Evolutionary conservation across 2,888 invertebrate species (phyloP).

Genomic region (Heliconius hortense): DNA sequence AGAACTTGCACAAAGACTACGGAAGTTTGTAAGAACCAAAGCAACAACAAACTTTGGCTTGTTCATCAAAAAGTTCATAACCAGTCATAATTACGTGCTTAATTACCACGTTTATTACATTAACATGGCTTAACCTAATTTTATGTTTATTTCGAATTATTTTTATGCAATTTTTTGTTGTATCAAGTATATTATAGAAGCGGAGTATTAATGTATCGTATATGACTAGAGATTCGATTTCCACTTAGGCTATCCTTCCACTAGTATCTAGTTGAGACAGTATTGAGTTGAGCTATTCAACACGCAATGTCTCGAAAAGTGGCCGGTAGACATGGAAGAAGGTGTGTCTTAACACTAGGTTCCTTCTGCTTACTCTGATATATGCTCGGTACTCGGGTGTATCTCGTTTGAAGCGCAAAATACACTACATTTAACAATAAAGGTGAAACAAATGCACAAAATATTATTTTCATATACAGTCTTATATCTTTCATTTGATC

Average conservation of each 20-base stretch:
- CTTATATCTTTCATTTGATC: neutral
- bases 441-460: neutral
- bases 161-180: neutral
- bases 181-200: neutral
- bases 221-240: too few species aligned
- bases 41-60: conserved; percentile 21
- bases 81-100: conserved; percentile 22
- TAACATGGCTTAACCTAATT: conserved; percentile 6
- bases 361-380: neutral
- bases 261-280: too few species aligned
- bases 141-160: neutral
- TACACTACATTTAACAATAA: neutral
- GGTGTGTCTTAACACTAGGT: neutral
- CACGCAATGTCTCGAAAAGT: neutral
- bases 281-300: neutral
- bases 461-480: too few species aligned
- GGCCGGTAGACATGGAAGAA: neutral
- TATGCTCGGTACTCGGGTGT: neutral
- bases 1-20: conserved; percentile 8
- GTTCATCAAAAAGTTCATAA: conserved; percentile 25
- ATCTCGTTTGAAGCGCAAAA: neutral
- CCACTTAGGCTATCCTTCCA: too few species aligned
- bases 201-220: neutral
- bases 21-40: conserved; percentile 19
- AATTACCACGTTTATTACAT: conserved; percentile 10